phyloP scores from a whole-genome alignment of 2,113 vertebrate genomes.

The Phasianus colchicus region DNA sequence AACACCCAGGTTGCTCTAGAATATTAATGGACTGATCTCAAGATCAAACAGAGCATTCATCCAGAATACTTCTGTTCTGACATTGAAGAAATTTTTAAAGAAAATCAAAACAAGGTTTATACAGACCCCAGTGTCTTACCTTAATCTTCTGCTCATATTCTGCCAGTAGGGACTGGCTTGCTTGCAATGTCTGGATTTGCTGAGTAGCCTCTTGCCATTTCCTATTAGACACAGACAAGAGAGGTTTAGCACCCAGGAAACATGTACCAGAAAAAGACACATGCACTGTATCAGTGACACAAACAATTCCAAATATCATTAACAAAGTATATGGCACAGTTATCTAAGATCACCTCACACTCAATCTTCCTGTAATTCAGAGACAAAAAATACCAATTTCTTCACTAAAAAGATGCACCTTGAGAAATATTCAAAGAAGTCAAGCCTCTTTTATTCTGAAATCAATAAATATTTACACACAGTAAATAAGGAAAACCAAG shows the following conservation, averaged over 20 bases:
- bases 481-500: neutral
- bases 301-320: neutral
- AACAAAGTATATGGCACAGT: neutral
- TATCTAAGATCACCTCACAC: neutral
- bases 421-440: neutral
- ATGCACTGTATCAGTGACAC: neutral
- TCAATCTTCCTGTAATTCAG: neutral
- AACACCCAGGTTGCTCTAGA: neutral
- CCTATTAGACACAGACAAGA: conserved; percentile 68
- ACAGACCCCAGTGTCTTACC: conserved; percentile 70
- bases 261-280: neutral
- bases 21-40: neutral
- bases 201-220: conserved; percentile 89
- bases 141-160: conserved; percentile 92
- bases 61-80: neutral
- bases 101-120: neutral
- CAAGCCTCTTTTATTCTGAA: neutral
- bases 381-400: neutral
- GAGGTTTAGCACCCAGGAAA: neutral
- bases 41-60: neutral
- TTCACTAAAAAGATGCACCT: neutral
- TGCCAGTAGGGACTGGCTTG: conserved; percentile 78
- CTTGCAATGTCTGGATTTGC: conserved; percentile 86
- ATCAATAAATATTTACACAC: neutral
- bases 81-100: neutral